Evolutionary conservation across 2,113 vertebrate species (phyloP).

Genomic region (Xenus cinereus): DNA sequence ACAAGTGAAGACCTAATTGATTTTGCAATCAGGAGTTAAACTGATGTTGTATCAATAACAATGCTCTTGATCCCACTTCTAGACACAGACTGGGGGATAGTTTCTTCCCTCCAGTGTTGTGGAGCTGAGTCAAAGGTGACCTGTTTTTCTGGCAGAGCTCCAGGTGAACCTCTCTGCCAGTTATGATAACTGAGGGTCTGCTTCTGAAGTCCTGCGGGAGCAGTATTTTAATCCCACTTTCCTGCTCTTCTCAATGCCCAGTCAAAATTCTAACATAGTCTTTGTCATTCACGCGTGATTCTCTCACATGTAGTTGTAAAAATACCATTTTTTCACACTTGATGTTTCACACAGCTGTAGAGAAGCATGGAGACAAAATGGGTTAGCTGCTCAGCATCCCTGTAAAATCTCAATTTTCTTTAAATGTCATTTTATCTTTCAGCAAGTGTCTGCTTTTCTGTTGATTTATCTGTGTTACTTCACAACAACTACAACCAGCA

Average conservation of each 20-base stretch:
- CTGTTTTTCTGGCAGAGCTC: background rate
- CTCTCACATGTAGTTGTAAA: background rate
- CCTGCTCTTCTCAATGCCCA: background rate
- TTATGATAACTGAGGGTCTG: background rate
- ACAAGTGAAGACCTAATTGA: background rate
- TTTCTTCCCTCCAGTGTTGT: background rate
- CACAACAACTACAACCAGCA: background rate
- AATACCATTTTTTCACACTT: background rate
- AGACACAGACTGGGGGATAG: no score
- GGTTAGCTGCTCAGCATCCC: background rate
- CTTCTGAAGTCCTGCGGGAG: background rate
- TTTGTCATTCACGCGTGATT: background rate
- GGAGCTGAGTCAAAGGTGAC: background rate
- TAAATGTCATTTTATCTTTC: background rate
- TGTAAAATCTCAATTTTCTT: background rate
- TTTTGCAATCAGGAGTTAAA: background rate
- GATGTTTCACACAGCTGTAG: background rate
- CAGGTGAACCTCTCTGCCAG: background rate
- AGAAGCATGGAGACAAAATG: background rate
- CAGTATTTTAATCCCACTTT: background rate
- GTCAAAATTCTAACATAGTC: background rate
- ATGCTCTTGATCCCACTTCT: background rate
- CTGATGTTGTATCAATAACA: background rate
- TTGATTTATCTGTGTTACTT: background rate
- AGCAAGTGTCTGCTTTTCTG: background rate